These are phyloP conservation scores for Drosophila rhopaloa DNA, from an alignment of 1,140 invertebrate genomes.

Conservation along the genomic window DNA sequence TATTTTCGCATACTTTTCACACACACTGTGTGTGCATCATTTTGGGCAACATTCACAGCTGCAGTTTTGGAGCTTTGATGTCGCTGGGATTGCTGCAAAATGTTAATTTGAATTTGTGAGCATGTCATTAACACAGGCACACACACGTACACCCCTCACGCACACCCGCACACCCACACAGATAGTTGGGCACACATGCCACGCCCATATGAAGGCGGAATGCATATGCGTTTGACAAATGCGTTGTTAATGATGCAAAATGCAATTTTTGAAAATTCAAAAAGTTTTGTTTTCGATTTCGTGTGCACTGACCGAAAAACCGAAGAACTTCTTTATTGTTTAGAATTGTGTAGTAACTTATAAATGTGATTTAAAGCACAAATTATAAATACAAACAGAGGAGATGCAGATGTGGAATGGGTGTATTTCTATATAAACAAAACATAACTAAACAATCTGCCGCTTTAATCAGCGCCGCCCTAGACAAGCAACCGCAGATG, in stretches of 20 bases:
- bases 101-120: conserved; percentile 84
- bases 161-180: conserved; percentile 15
- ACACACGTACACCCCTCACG: conserved; percentile 24
- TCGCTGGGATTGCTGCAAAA: conserved; percentile 76
- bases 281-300: conserved; percentile 69
- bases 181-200: conserved; percentile 35
- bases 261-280: conserved; percentile 77
- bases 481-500: conserved; percentile 32
- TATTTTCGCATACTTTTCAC: conserved; percentile 19
- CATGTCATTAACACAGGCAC: conserved; percentile 80
- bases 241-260: conserved; percentile 82
- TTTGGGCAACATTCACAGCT: conserved; percentile 42
- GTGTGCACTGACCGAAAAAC: conserved; percentile 32
- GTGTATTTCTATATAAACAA: conserved; percentile 59
- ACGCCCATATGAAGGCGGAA: conserved; percentile 50
- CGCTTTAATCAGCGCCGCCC: conserved; percentile 76
- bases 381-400: conserved; percentile 30
- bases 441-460: conserved; percentile 73
- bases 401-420: background rate
- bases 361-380: conserved; percentile 32
- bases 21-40: conserved; percentile 55
- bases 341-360: conserved; percentile 3
- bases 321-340: background rate
- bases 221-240: conserved; percentile 79
- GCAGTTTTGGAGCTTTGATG: conserved; percentile 46